phyloP scores from a whole-genome alignment of 37 sponge, comb jelly and placozoan species.

The Geodia barretti region DNA sequence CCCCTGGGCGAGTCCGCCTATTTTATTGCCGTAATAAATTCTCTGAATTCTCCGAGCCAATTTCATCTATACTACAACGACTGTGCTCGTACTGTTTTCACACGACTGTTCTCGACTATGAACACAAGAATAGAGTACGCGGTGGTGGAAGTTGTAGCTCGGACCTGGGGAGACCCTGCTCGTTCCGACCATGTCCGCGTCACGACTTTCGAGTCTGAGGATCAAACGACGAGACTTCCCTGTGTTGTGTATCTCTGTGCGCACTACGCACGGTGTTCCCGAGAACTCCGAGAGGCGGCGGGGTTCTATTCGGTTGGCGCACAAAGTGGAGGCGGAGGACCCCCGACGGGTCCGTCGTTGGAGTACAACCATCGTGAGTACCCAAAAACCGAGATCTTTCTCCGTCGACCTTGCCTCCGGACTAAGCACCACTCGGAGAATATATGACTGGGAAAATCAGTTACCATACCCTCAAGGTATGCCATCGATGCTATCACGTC shows the following conservation, averaged over 20 bases:
- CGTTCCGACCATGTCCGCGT: neutral
- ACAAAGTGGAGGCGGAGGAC: neutral
- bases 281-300: neutral
- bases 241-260: neutral
- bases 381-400: neutral
- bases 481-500: neutral
- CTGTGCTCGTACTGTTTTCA: neutral
- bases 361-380: neutral
- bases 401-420: conserved; percentile 5
- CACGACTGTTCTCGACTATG: neutral
- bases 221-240: neutral
- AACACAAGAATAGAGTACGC: neutral
- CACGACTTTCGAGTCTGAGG: neutral
- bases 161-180: neutral
- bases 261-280: neutral
- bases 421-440: neutral
- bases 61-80: neutral
- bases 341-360: neutral
- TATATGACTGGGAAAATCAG: neutral
- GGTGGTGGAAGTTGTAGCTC: neutral
- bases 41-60: neutral
- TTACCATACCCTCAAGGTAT: neutral
- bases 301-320: neutral
- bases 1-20: conserved; percentile 28
- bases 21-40: neutral